Evolutionary conservation across 2,888 invertebrate genomes (phyloP), one percentile per base, ranked within the genome.

Genomic region (Dynastes grantii): DNA sequence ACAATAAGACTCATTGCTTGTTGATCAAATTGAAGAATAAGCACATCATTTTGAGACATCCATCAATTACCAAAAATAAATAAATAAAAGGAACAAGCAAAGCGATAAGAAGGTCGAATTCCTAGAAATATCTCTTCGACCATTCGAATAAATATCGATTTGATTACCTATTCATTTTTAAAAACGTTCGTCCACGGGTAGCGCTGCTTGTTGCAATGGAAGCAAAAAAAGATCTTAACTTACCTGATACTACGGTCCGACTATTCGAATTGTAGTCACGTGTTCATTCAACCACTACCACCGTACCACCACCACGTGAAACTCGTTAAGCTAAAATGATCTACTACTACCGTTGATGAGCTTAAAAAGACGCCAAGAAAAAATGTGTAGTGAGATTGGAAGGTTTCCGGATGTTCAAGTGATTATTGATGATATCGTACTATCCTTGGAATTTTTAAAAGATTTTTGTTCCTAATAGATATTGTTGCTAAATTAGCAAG

Each of bases 181-280:
- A 58, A 45, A 58, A 58, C 5, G 63, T 63, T 4, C 55, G 16
- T 55, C n/a, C 13, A 16, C 22, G 55, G 6, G 55, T 55, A 55
- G 4, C 32, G 32, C 53, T 37, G 1, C 11, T 45, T 45, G 8
- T 16, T 55, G 22, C 22, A 13, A 16, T 3, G 29, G 13, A 11
- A 29, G n/a, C 11, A 27, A 22, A 61, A 27, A 22, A 63, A 27
- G 6, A 58, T 5, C 9, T 58, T 22, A 11, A 45, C n/a, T 29
- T 68, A 68, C 68, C 68, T 68, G 68, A 13, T 49, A 1, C 0
- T 67, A 16, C 49, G 49, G 51, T 68, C 53, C 68, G 73, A 16
- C 73, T 27, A 40, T 58, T 73, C 58, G 58, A 40, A 73, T 73
- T 73, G 55, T 37, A 58, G 58, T 58, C 73, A 73, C 73, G 73